Conservation (phyloP, 2,888 invertebrate species). For the Pseudolycoriella hygida region DNA sequence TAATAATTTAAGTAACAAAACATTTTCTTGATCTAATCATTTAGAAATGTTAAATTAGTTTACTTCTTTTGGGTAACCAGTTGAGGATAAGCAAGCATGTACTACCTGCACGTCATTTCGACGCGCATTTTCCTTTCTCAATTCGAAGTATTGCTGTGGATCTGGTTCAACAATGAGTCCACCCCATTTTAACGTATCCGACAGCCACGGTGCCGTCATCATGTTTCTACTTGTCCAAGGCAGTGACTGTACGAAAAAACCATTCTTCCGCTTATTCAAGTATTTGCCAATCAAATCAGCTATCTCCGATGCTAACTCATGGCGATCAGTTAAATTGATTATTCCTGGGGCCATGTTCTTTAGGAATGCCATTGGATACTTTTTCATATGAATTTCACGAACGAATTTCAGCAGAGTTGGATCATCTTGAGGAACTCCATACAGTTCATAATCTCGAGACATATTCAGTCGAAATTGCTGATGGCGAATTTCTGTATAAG, state of each 20-base stretch:
- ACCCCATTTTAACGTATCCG: conserved; percentile 50
- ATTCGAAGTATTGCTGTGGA: conserved; percentile 52
- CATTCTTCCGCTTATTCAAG: conserved; percentile 33
- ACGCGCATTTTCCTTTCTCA: conserved; percentile 38
- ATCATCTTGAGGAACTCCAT: conserved; percentile 56
- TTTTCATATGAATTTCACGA: conserved; percentile 46
- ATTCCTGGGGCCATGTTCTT: conserved; percentile 16
- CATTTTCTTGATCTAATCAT: not conserved
- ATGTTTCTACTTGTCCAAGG: conserved; percentile 39
- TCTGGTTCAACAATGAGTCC: conserved; percentile 63
- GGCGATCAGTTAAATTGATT: conserved; percentile 19
- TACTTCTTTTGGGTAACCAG: conserved; percentile 58
- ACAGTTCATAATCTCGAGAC: conserved; percentile 59
- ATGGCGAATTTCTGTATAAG: conserved; percentile 41
- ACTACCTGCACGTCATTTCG: conserved; percentile 42
- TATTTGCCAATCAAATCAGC: conserved; percentile 25
- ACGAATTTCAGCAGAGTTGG: conserved; percentile 57
- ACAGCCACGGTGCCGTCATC: conserved; percentile 52
- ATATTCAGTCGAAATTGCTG: conserved; percentile 66
- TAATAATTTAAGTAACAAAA: conserved; percentile 12
- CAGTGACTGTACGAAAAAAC: conserved; percentile 50
- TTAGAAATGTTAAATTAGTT: conserved; percentile 9
- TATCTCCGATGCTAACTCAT: conserved; percentile 23
- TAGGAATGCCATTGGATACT: conserved; percentile 24
- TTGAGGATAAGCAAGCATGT: conserved; percentile 66